These are phyloP conservation scores for Oncorhynchus tshawytscha DNA, from an alignment of 2,113 vertebrate genomes.

Conservation along the genomic window DNA sequence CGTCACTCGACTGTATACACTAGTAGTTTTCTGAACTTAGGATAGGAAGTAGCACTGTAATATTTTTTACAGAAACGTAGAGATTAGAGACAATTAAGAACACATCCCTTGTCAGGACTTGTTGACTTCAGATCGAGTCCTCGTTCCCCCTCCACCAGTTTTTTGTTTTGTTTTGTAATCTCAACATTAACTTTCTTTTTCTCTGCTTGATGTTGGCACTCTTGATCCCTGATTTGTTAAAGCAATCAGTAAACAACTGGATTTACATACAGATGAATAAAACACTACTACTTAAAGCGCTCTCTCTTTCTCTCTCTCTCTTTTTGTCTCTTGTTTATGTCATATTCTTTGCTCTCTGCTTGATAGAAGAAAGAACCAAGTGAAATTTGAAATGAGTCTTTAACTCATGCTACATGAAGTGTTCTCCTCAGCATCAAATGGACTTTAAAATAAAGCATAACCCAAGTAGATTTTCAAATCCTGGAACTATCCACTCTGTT, in stretches of 20 bases:
- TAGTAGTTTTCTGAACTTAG: constrained; percentile 29
- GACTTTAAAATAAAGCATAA: neutral
- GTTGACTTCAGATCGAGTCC: constrained; percentile 41
- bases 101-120: constrained; percentile 50
- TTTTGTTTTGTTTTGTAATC: constrained; percentile 50
- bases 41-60: constrained; percentile 46
- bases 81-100: constrained; percentile 58
- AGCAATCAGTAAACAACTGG: constrained; percentile 65
- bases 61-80: constrained; percentile 54
- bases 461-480: too few species aligned
- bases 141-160: constrained; percentile 14
- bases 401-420: neutral
- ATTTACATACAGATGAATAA: constrained; percentile 75
- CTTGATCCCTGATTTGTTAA: constrained; percentile 68
- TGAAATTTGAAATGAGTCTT: neutral
- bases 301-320: neutral
- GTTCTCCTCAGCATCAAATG: neutral
- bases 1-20: constrained; percentile 41
- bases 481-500: too few species aligned
- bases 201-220: constrained; percentile 65
- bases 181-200: constrained; percentile 53
- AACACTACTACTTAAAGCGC: constrained; percentile 68
- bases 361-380: neutral
- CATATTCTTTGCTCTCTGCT: neutral
- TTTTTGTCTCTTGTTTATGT: constrained; percentile 7